Conservation (phyloP, 2,113 vertebrate species). For the Campylomormyrus numenius region DNA sequence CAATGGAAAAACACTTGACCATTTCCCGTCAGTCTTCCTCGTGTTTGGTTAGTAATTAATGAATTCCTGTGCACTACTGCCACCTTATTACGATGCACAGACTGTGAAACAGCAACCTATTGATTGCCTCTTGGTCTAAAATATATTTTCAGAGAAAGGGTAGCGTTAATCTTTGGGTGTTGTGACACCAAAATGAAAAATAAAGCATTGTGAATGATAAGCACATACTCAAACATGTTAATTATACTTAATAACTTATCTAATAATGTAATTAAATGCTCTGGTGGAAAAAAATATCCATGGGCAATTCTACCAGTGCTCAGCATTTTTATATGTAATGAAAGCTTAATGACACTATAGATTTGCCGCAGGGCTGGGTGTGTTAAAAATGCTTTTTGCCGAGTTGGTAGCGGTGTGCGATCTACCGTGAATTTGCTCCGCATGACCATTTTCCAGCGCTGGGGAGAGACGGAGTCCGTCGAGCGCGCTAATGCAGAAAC, state of each 20-base stretch:
- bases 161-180: neutral
- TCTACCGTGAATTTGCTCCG: neutral
- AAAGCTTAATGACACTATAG: neutral
- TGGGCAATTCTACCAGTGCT: neutral
- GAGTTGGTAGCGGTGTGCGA: neutral
- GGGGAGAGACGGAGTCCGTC: neutral
- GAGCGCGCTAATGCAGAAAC: neutral
- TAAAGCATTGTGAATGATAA: neutral
- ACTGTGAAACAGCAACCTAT: constrained; percentile 4
- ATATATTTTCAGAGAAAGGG: neutral
- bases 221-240: neutral
- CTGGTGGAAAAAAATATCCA: neutral
- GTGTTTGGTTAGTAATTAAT: constrained; percentile 11
- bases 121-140: neutral
- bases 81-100: constrained; percentile 18
- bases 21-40: neutral
- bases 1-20: neutral
- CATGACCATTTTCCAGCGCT: neutral
- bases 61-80: constrained; percentile 18
- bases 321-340: neutral
- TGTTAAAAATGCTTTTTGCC: neutral
- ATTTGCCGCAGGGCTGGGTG: neutral
- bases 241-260: constrained; percentile 9
- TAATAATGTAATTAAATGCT: neutral
- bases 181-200: neutral